A percentile compares a stretch with the other conserved stretches of the same genome.
phyloP scores from a whole-genome alignment of 2,113 vertebrate species.

The Hippolais icterina region DNA sequence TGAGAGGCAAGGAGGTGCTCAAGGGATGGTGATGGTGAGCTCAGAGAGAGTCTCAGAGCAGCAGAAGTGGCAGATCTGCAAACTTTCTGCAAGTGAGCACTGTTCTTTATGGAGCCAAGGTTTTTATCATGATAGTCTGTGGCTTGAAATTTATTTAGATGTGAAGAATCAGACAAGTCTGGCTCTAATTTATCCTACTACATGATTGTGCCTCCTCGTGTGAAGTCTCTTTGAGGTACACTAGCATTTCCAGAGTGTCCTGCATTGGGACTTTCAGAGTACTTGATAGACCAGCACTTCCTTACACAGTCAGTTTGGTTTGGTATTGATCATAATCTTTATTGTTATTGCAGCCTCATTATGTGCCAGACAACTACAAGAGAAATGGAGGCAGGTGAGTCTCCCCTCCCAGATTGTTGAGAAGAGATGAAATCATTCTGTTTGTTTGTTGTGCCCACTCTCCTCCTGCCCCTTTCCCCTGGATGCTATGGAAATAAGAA shows the following conservation, averaged over 20 bases:
- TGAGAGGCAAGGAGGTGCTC: not conserved
- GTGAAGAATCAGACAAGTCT: not conserved
- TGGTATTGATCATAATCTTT: not conserved
- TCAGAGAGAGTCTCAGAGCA: not conserved
- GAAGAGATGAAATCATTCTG: not conserved
- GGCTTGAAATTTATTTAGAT: not conserved
- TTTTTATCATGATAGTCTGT: not conserved
- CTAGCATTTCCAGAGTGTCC: not conserved
- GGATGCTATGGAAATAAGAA: not conserved
- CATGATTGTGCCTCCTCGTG: not conserved
- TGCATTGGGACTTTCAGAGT: not conserved
- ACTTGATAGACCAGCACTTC: not conserved
- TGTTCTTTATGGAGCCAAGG: not conserved
- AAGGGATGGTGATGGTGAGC: too few relatives aligned
- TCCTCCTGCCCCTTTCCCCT: not conserved
- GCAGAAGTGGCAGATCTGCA: not conserved
- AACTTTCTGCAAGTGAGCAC: not conserved
- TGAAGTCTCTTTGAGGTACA: not conserved
- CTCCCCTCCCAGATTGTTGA: not conserved
- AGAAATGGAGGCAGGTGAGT: conserved; percentile 92
- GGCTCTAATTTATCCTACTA: not conserved
- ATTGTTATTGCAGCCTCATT: conserved; percentile 85
- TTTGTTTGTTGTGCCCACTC: not conserved
- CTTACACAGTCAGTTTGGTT: not conserved
- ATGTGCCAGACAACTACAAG: conserved; percentile 98